Base-by-base conservation (phyloP, 2,797 vertebrate species). In the Enteromius afrohamiltoni region DNA sequence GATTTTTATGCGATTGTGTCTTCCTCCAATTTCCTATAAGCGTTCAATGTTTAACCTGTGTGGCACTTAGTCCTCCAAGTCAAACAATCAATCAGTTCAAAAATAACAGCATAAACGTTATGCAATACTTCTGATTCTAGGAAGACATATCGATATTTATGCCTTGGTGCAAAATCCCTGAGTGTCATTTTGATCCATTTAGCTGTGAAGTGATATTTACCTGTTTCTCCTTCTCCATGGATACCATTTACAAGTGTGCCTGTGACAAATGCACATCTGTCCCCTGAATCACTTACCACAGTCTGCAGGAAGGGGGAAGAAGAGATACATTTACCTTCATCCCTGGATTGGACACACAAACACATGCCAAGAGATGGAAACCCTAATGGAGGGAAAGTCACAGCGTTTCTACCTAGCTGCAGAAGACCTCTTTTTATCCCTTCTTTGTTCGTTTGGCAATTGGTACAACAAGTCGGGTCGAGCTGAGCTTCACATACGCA, bases 141-240 rank as follows among this genome's bases (percentile, higher is more conserved):
- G 75, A 81, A 87, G 64, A 83, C 40, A 34, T 79, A 69, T 85
- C 49, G n/a, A 64, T 87, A 91, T 90, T 87, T 88, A 87, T 58
- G 76, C 79, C 69, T 51, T 23, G n/a, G 65, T 84, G 73, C 37
- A 78, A 42, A 53, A 29, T 64, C 73, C 42, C 62, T 87, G 88
- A 87, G 86, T 89, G 73, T 88, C 86, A 87, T 84, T 92, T 76
- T 75, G 69, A 81, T 90, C 87, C 84, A 85, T 93, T 92, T 91
- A 79, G 79, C 80, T 67, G 89, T 64, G 62, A 74, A 81, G 77
- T 67, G 34, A 79, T 93, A 90, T 92, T 93, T 93, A 88, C 86
- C 60, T 78, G 86, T 87, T 89, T 86, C 42, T 83, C 77, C 40
- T 83, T 85, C 40, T 91, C 86, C 85, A 71, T 58, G 88, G 87